Conservation (phyloP, 2,113 vertebrate species). For the Otolemur garnettii region DNA sequence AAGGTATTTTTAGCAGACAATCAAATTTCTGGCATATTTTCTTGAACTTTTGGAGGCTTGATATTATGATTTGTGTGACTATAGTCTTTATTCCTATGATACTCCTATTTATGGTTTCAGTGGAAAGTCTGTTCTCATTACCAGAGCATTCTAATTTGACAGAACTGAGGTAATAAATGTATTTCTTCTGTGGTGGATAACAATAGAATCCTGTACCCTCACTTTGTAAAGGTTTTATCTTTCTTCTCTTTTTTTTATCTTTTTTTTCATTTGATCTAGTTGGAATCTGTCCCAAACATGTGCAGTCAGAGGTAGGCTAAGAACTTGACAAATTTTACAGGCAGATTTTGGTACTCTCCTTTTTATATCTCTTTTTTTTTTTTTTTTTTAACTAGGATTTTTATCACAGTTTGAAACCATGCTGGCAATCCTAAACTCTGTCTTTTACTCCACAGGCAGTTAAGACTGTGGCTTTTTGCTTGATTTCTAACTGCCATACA, state of each 20-base stretch:
- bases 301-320: neutral
- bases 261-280: neutral
- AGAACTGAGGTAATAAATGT: neutral
- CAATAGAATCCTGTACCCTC: neutral
- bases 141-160: neutral
- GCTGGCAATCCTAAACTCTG: neutral
- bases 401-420: neutral
- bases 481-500: neutral
- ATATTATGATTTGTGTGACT: neutral
- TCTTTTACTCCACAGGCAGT: neutral
- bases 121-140: neutral
- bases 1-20: neutral
- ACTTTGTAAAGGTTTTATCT: neutral
- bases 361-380: neutral
- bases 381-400: neutral
- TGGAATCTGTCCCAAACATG: neutral
- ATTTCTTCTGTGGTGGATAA: neutral
- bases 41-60: neutral
- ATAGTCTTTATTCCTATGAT: neutral
- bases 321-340: neutral
- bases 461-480: neutral
- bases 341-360: neutral
- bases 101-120: neutral
- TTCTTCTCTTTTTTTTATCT: neutral
- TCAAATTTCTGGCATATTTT: neutral